Evolutionary conservation across 2,113 vertebrate species (phyloP), one percentile per base, ranked within the genome.

Genomic region (Lycocorax pyrrhopterus): DNA sequence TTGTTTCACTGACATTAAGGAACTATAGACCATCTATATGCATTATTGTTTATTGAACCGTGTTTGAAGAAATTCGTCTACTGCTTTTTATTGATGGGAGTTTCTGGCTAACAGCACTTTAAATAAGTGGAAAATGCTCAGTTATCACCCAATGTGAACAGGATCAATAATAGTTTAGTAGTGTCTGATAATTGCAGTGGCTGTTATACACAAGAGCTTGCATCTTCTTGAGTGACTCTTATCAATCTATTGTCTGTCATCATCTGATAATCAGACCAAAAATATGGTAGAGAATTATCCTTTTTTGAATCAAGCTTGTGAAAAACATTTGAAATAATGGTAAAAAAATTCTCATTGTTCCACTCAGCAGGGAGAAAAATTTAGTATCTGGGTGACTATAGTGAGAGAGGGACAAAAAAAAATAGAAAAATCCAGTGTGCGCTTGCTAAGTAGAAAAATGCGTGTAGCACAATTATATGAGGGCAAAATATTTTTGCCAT

Each of bases 171-270:
- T 98, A 94, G 98, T 97, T 98, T 98, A 97, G 98, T 98, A 98
- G 98, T 98, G 99, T 98, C 98, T 98, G 98, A 98, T 99, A 99
- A 99, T 99, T 98, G 98, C 98, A 97, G 98, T 91, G 97, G 98
- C 98, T 99, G 98, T 98, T 99, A 98, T 93, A 96, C 97, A 98
- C 97, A 97, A 98, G 98, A 98, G 98, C 98, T 98, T 96, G 96
- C 97, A 98, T 98, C 98, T 98, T 97, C 98, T 98, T 96, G 98
- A 99, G 98, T 98, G 98, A 98, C 98, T 99, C 98, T 99, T 98
- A 98, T 98, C 98, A 98, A 98, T 98, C 97, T 96, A 97, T 98
- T 98, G 98, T 98, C 98, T 97, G 21, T 98, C 98, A 98, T 99
- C 98, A 98, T 97, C 97, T 98, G 98, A 98, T 98, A 98, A 98